Conservation (phyloP, 2,888 invertebrate genomes). For the Melipona bicolor region DNA sequence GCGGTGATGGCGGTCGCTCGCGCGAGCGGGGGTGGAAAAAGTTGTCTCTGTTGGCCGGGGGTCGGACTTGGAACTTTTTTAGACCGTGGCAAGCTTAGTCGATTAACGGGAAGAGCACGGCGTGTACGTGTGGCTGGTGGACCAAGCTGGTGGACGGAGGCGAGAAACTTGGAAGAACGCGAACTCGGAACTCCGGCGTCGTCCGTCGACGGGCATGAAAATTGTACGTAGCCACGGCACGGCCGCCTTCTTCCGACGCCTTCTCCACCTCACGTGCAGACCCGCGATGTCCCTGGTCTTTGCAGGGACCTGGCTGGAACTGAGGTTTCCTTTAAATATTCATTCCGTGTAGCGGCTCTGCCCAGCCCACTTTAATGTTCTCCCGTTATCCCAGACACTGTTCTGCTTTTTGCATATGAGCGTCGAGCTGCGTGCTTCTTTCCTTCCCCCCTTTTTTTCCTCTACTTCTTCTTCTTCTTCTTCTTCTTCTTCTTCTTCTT, state of each 20-base stretch:
- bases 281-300: slow-evolving; percentile 60
- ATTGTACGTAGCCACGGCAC: slow-evolving; percentile 41
- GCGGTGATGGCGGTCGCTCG: no score
- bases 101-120: slow-evolving; percentile 65
- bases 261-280: slow-evolving; percentile 59
- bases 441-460: slow-evolving; percentile 2
- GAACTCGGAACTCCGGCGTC: slow-evolving; percentile 26
- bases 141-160: not conserved
- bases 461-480: not conserved
- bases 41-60: not conserved
- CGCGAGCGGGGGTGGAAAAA: slow-evolving; percentile 5
- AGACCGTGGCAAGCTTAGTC: slow-evolving; percentile 58
- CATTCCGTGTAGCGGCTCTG: slow-evolving; percentile 73
- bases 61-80: slow-evolving; percentile 44
- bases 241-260: slow-evolving; percentile 36
- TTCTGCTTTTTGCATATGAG: slow-evolving; percentile 73
- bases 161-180: slow-evolving; percentile 1
- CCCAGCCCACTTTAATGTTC: slow-evolving; percentile 74
- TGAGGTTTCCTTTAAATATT: slow-evolving; percentile 80
- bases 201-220: slow-evolving; percentile 48
- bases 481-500: not conserved
- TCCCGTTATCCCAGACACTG: slow-evolving; percentile 72
- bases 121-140: slow-evolving; percentile 28
- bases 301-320: slow-evolving; percentile 50
- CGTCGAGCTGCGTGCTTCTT: slow-evolving; percentile 32